A percentile compares a stretch with the other conserved stretches of the same genome.
Conservation (phyloP, 2,113 vertebrate species). For the Chroicocephalus ridibundus region DNA sequence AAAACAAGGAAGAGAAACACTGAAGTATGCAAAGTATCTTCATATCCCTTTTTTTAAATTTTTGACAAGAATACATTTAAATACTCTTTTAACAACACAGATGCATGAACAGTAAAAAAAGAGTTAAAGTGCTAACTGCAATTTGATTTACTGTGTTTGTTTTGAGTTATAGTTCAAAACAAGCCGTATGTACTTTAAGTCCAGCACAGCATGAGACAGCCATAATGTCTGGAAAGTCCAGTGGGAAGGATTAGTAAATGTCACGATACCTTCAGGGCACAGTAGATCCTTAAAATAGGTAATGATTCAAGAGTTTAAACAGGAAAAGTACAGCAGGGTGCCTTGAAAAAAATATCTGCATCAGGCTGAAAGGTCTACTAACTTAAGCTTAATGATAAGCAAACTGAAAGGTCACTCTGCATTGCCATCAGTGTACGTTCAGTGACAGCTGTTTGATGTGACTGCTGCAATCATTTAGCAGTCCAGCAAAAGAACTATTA, state of each 20-base stretch:
- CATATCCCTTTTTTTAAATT: neutral
- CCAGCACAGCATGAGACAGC: conserved; percentile 31
- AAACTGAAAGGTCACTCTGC: conserved; percentile 42
- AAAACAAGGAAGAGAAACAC: neutral
- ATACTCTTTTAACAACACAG: neutral
- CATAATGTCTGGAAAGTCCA: conserved; percentile 44
- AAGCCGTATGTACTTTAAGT: conserved; percentile 18
- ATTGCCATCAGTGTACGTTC: neutral
- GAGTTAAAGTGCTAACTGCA: neutral
- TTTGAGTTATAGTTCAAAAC: neutral
- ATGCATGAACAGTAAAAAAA: neutral
- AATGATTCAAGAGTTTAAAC: conserved; percentile 48
- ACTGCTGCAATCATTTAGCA: neutral
- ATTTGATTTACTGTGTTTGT: conserved; percentile 13
- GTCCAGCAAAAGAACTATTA: neutral
- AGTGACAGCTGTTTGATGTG: neutral
- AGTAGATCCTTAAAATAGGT: conserved; percentile 53
- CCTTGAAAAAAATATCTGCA: conserved; percentile 34
- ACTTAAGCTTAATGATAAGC: conserved; percentile 28
- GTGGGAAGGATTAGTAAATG: conserved; percentile 66
- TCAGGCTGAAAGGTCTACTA: conserved; percentile 36
- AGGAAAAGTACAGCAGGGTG: conserved; percentile 27
- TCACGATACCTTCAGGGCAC: conserved; percentile 56
- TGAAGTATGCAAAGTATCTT: neutral
- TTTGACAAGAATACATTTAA: neutral